Conservation (phyloP, 2,113 vertebrate species). For the Microtus pennsylvanicus region DNA sequence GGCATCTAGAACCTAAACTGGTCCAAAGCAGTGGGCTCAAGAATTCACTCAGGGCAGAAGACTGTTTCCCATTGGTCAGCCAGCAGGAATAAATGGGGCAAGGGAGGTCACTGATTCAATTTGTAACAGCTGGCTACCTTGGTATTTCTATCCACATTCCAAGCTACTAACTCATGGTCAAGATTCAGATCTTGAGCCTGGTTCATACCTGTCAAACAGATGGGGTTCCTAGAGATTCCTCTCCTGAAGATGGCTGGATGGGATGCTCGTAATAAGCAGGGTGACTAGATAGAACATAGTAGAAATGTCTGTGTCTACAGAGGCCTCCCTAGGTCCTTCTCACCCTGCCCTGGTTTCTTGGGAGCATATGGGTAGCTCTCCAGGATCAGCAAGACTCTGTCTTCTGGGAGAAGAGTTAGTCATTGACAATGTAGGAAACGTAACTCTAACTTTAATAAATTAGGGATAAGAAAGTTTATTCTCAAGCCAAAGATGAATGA, state of each 20-base stretch:
- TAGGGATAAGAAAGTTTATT: not conserved
- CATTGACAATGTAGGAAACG: not conserved
- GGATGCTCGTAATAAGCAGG: not conserved
- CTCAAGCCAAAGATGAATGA: not conserved
- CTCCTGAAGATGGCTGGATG: not conserved
- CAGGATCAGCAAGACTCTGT: not conserved
- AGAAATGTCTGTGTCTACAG: not conserved
- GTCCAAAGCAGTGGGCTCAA: slow-evolving; percentile 71
- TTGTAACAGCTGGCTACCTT: slow-evolving; percentile 47
- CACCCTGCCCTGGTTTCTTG: not conserved
- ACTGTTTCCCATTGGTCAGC: slow-evolving; percentile 8
- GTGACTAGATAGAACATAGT: not conserved
- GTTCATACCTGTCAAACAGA: not conserved
- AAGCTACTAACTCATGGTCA: slow-evolving; percentile 8
- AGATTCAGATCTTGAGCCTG: not conserved
- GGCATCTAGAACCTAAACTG: not conserved
- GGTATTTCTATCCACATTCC: slow-evolving; percentile 41
- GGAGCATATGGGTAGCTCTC: not conserved
- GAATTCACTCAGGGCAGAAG: slow-evolving; percentile 52
- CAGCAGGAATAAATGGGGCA: not conserved
- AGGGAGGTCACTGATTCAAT: not conserved
- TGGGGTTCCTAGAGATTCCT: not conserved
- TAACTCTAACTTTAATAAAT: not conserved
- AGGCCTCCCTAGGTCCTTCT: not conserved
- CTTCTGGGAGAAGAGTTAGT: too few species aligned